Evolutionary conservation across 30 jellyfish, hydroid and myxozoan genomes (phyloP), one percentile per base, ranked within the genome.

Genomic region (Mastigias papua): DNA sequence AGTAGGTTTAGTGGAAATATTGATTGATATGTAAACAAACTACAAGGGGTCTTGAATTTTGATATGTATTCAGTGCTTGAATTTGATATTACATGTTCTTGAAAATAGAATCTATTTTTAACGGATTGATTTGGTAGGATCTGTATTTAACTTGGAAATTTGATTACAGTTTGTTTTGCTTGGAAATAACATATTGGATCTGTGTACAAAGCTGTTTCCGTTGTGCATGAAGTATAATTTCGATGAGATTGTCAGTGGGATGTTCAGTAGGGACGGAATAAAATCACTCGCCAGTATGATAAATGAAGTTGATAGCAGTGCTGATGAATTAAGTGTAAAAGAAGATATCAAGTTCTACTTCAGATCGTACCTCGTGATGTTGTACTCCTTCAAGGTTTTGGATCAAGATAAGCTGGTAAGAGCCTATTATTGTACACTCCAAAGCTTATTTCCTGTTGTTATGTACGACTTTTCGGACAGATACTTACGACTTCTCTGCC

Each of bases 111-210:
- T n/a, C n/a, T n/a, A n/a, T n/a, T n/a, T n/a, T n/a, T n/a, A n/a
- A n/a, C n/a, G n/a, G n/a, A n/a, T n/a, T n/a, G n/a, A n/a, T n/a
- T n/a, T n/a, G n/a, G n/a, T n/a, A n/a, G n/a, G n/a, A n/a, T n/a
- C n/a, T n/a, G n/a, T n/a, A n/a, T n/a, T n/a, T n/a, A n/a, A n/a
- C n/a, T n/a, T n/a, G n/a, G 29, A 5, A 8, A 2, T 72, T 72
- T 49, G 49, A 2, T 62, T 81, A 17, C 78, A 93, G 98, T 89
- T 93, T 70, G 90, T 74, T 25, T 86, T 88, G 35, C 95, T 93
- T 63, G 97, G 97, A 20, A 82, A 86, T 87, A 93, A 96, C 61
- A 42, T 93, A 20, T 86, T 93, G 54, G 97, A 93, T 29, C 86
- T 93, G 76, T 69, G 88, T 34, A 62, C 67, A 35, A 89, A 84